Percentiles rank a stretch among this genome's conserved stretches.
Evolutionary conservation across 1,140 invertebrate species (phyloP).

Genomic region (Heliconius hermathena): DNA sequence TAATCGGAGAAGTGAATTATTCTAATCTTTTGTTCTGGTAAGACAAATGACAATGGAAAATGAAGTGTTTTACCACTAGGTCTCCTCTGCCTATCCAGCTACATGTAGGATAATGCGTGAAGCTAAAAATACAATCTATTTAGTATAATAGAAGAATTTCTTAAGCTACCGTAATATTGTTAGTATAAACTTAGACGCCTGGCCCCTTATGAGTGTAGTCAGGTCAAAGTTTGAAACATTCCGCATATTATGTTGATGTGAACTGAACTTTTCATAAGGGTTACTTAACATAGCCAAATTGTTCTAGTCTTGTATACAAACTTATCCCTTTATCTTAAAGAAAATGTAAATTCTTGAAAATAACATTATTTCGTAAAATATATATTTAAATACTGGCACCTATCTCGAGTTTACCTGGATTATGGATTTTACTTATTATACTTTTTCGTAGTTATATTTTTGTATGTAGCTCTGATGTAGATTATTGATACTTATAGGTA

Average conservation of each 20-base stretch:
- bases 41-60: too few species aligned
- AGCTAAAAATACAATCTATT: background rate
- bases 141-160: background rate
- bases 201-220: background rate
- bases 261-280: constrained; percentile 19
- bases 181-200: background rate
- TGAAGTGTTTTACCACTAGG: too few species aligned
- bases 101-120: background rate
- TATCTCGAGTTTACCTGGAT: too few species aligned
- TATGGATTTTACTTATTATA: too few species aligned
- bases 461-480: too few species aligned
- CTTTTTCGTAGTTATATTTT: too few species aligned
- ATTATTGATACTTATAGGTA: too few species aligned
- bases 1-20: too few species aligned
- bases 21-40: too few species aligned
- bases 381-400: background rate
- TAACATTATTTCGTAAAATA: constrained; percentile 1
- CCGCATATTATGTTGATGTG: constrained; percentile 22
- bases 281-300: constrained; percentile 21
- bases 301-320: constrained; percentile 11
- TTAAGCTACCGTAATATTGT: background rate
- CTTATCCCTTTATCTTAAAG: constrained; percentile 14
- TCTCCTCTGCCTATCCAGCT: background rate
- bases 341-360: constrained; percentile 23
- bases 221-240: constrained; percentile 15